phyloP scores from a whole-genome alignment of 1,140 invertebrate genomes.

The Heliothis virescens region DNA sequence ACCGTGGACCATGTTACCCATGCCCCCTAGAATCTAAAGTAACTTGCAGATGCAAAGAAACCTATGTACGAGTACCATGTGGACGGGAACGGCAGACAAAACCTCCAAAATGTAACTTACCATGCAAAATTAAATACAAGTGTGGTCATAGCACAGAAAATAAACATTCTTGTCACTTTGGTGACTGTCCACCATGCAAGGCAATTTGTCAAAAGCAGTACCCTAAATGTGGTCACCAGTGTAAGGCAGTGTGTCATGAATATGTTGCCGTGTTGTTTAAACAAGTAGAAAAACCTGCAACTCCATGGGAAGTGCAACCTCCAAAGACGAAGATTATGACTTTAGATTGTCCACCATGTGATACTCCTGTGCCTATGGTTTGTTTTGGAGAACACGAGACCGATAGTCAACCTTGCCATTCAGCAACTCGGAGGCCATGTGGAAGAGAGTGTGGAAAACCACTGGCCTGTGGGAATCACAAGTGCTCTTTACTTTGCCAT shows the following conservation, averaged over 20 bases:
- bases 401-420: slow-evolving; percentile 91
- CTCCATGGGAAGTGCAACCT: slow-evolving; percentile 92
- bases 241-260: slow-evolving; percentile 92
- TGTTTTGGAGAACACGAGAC: slow-evolving; percentile 95
- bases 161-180: slow-evolving; percentile 95
- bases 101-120: slow-evolving; percentile 91
- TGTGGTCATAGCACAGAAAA: slow-evolving; percentile 93
- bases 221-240: slow-evolving; percentile 91
- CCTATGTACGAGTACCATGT: slow-evolving; percentile 94
- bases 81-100: slow-evolving; percentile 92
- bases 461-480: slow-evolving; percentile 93
- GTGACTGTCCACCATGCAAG: slow-evolving; percentile 93
- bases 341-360: slow-evolving; percentile 90
- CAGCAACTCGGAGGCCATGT: slow-evolving; percentile 91
- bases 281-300: slow-evolving; percentile 88
- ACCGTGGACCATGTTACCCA: slow-evolving; percentile 96
- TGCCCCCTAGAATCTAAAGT: slow-evolving; percentile 93
- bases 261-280: slow-evolving; percentile 90
- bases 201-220: slow-evolving; percentile 89
- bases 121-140: slow-evolving; percentile 88
- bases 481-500: slow-evolving; percentile 92
- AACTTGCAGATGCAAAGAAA: slow-evolving; percentile 93
- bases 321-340: slow-evolving; percentile 88
- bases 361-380: slow-evolving; percentile 89
- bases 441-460: slow-evolving; percentile 89